Evolutionary conservation across 2,888 invertebrate genomes (phyloP), one percentile per base, ranked within the genome.

Genomic region (Camptogramma bilineatum): DNA sequence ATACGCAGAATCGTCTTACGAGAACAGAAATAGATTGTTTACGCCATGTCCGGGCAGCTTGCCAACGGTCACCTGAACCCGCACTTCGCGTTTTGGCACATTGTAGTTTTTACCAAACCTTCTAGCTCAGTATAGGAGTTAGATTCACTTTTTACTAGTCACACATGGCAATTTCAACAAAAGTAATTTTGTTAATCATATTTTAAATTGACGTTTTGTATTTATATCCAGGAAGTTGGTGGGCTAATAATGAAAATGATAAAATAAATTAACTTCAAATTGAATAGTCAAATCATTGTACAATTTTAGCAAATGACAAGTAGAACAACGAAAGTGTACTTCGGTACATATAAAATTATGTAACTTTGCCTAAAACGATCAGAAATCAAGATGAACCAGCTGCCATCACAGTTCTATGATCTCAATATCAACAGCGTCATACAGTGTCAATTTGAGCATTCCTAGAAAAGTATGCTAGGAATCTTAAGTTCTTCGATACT

Each of bases 1-100:
- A 84, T 82, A 82, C 80, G 75, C 77, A 78, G 83, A 84, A 86
- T 87, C 86, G 84, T 83, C 84, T 86, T 85, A 81, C 80, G 64
- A 82, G 86, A 85, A 86, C 90, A 84, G 84, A 92, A 92, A 92
- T 91, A 92, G 91, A 88, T 88, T 92, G 91, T 92, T 92, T 91
- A 91, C 91, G 88, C 87, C 86, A 83, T 83, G 81, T 81, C 79
- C 81, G 83, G 92, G 92, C 92, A 78, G 68, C 50, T 62, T 84
- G 92, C 93, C 92, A 91, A 84, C 83, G 79, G 85, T 86, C 90
- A 89, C 87, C 88, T 87, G 87, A 86, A 86, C 82, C 80, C 81
- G 76, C 75, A 83, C 83, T 71, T 82, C 82, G 81, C 84, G 79
- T 88, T 89, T 90, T 91, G 90, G 90, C 88, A 90, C 85, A 84